These are phyloP conservation scores for Catocala fraxini DNA, from an alignment of 2,888 invertebrate species.

Conservation along the genomic window DNA sequence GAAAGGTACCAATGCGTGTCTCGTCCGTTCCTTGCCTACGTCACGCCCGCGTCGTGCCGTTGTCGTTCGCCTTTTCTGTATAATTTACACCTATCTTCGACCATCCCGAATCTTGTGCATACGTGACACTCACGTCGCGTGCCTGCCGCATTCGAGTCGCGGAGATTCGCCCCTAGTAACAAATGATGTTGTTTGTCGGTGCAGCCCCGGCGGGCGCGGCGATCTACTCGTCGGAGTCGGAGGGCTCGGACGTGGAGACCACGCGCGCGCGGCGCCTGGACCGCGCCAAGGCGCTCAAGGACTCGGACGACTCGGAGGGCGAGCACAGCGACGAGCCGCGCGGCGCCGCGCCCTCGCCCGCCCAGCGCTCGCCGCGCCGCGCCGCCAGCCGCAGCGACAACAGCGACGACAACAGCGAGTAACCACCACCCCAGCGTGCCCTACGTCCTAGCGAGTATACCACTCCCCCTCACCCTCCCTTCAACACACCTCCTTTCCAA, in stretches of 20 bases:
- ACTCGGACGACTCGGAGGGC: slow-evolving; percentile 90
- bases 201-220: slow-evolving; percentile 86
- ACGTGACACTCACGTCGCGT: too few relatives aligned
- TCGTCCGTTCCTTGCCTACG: too few relatives aligned
- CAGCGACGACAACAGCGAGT: slow-evolving; percentile 37
- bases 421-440: too few relatives aligned
- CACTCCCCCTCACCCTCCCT: too few relatives aligned
- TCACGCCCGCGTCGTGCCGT: too few relatives aligned
- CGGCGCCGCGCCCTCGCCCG: slow-evolving; percentile 36
- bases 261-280: slow-evolving; percentile 91
- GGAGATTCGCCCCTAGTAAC: too few relatives aligned
- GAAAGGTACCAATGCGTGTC: slow-evolving; percentile 76
- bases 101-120: too few relatives aligned
- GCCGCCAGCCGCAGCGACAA: slow-evolving; percentile 42
- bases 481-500: too few relatives aligned
- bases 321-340: slow-evolving; percentile 57
- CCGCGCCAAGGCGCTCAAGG: slow-evolving; percentile 93
- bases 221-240: slow-evolving; percentile 97
- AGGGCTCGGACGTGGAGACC: slow-evolving; percentile 94
- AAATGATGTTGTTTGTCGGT: not conserved
- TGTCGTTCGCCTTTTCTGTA: too few relatives aligned
- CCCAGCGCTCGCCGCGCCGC: slow-evolving; percentile 59
- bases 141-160: too few relatives aligned
- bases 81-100: too few relatives aligned
- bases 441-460: too few relatives aligned